Evolutionary conservation across 2,113 vertebrate genomes (phyloP), one percentile per base, ranked within the genome.

Genomic region (Pluvianellus socialis): DNA sequence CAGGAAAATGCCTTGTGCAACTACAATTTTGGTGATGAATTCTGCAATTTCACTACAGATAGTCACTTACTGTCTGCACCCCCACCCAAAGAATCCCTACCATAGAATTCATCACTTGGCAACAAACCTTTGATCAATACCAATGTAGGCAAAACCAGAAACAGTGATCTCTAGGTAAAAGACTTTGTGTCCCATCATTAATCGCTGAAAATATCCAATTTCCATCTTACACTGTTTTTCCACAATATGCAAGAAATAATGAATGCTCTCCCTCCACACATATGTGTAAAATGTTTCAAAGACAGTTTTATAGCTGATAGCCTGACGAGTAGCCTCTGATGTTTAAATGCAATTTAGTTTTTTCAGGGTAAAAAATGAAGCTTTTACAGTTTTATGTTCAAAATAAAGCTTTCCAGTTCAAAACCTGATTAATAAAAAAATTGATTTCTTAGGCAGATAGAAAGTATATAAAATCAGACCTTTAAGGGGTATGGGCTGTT

Each of bases 381-480:
- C 40, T 90, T 61, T 15, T 88, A 24, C 22, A 42, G 45, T 79
- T 97, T 95, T 94, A 85, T 58, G 62, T 73, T 76, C n/a, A 94
- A 94, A 95, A 91, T 61, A 95, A 91, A 89, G 35, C 67, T 80
- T 56, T 42, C 26, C 6, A 1, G 23, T 47, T 80, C 83, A 79
- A 96, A 92, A 81, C 6, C 9, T 52, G 56, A 80, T 49, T 21
- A 91, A 92, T 63, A 71, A 79, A 82, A 82, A 94, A 94, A 72
- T 50, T 14, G 27, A 87, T 86, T 89, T 95, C 7, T 30, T 72
- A 85, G 52, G 15, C 83, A 66, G 22, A n/a, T 35, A 52, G 12
- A 76, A 89, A 58, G 55, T 27, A 61, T 6, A 82, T 91, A 90
- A 92, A 95, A 97, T 62, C 53, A 92, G 62, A 89, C 35, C 59